phyloP scores from a whole-genome alignment of 2,888 invertebrate species.

The Dryococelus australis region DNA sequence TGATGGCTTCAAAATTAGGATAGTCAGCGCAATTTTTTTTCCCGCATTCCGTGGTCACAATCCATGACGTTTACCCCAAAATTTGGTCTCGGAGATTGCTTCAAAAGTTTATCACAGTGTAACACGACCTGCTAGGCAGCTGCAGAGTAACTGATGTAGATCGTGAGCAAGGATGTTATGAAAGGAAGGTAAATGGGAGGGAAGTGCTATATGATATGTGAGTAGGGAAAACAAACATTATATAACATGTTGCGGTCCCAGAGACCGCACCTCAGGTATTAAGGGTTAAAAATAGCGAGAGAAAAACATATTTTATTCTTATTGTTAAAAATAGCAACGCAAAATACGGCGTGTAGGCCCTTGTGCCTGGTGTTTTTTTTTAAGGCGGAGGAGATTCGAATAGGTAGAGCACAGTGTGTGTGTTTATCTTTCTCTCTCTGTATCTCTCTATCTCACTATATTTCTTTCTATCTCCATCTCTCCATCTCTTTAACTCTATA shows the following conservation, averaged over 20 bases:
- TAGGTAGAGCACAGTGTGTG: too few species aligned
- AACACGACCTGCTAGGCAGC: background rate
- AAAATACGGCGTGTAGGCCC: too few species aligned
- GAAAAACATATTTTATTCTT: too few species aligned
- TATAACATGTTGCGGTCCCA: background rate
- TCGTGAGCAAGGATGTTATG: background rate
- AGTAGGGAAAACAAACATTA: background rate
- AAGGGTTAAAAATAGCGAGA: background rate
- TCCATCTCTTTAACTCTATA: too few species aligned
- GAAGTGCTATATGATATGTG: background rate
- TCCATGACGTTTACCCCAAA: background rate
- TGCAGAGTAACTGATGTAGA: background rate
- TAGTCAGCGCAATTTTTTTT: background rate
- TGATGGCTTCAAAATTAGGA: background rate
- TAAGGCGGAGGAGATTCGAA: too few species aligned
- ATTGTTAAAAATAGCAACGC: too few species aligned
- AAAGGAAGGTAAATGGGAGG: background rate
- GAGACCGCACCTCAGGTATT: background rate
- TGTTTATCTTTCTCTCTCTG: too few species aligned
- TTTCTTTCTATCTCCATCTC: too few species aligned
- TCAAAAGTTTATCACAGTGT: background rate
- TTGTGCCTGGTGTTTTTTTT: too few species aligned
- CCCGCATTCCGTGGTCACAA: background rate
- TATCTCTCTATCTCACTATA: too few species aligned
- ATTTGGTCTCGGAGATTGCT: background rate